Evolutionary conservation across 1,140 invertebrate genomes (phyloP).

Genomic region (Oryctes rhinoceros): DNA sequence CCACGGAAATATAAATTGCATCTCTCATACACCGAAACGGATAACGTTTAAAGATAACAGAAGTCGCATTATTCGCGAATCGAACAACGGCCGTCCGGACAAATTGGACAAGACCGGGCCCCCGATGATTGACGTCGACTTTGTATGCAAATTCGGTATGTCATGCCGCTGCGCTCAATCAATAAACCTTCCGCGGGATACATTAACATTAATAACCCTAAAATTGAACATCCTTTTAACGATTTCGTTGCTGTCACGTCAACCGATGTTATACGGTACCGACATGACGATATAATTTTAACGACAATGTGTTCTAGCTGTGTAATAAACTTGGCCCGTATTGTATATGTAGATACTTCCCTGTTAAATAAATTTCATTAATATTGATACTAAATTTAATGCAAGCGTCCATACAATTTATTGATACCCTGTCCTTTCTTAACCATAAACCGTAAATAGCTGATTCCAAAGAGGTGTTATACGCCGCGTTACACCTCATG

Average conservation of each 20-base stretch:
- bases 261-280: background rate
- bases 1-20: conserved; percentile 36
- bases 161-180: conserved; percentile 24
- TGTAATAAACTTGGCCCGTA: background rate
- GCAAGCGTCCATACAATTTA: too few species aligned
- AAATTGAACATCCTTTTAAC: conserved; percentile 32
- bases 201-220: conserved; percentile 36
- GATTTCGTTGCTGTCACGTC: conserved; percentile 18
- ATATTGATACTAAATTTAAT: too few species aligned
- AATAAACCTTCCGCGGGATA: conserved; percentile 27
- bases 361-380: too few species aligned
- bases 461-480: too few species aligned
- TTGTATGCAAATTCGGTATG: conserved; percentile 36
- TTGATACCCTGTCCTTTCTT: too few species aligned
- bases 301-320: background rate
- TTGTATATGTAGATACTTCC: too few species aligned
- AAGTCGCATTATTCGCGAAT: conserved; percentile 26
- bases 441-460: too few species aligned
- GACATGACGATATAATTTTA: conserved; percentile 22
- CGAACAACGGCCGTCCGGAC: conserved; percentile 21
- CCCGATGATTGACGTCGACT: conserved; percentile 18
- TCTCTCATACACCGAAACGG: conserved; percentile 26
- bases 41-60: conserved; percentile 31
- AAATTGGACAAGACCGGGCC: conserved; percentile 34
- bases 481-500: too few species aligned